These are phyloP conservation scores for Poecile atricapillus DNA, from an alignment of 2,113 vertebrate species.

Conservation along the genomic window DNA sequence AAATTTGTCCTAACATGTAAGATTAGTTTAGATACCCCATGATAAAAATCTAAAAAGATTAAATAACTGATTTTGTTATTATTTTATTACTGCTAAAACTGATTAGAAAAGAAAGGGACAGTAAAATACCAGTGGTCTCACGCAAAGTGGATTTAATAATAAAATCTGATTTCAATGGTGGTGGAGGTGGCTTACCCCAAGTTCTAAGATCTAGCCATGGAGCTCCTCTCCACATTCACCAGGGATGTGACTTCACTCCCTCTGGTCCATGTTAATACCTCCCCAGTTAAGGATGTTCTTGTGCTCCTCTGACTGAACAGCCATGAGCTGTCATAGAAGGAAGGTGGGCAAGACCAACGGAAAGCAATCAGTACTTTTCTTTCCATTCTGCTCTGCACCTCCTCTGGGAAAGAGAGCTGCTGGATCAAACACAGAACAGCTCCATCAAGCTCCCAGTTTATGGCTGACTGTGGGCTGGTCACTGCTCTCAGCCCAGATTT, in stretches of 20 bases:
- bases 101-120: not conserved
- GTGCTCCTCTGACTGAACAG: not conserved
- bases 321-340: not conserved
- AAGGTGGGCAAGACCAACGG: not conserved
- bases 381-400: not conserved
- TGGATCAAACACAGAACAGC: not conserved
- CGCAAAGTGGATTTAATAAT: not conserved
- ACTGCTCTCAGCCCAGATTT: not conserved
- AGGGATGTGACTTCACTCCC: not conserved
- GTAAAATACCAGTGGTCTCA: not conserved
- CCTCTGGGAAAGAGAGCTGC: not conserved
- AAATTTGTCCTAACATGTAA: not conserved
- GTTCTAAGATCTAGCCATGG: not conserved
- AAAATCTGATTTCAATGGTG: not conserved
- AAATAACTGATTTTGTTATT: not conserved
- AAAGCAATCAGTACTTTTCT: fast-evolving
- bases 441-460: not conserved
- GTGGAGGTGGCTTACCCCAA: not conserved
- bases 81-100: not conserved
- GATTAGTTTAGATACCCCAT: not conserved
- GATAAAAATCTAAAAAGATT: not conserved
- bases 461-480: not conserved
- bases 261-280: not conserved
- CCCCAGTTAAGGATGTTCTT: fast-evolving
- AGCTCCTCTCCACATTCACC: not conserved